phyloP scores from a whole-genome alignment of 2,113 vertebrate species.

The Lampris megalopsis region DNA sequence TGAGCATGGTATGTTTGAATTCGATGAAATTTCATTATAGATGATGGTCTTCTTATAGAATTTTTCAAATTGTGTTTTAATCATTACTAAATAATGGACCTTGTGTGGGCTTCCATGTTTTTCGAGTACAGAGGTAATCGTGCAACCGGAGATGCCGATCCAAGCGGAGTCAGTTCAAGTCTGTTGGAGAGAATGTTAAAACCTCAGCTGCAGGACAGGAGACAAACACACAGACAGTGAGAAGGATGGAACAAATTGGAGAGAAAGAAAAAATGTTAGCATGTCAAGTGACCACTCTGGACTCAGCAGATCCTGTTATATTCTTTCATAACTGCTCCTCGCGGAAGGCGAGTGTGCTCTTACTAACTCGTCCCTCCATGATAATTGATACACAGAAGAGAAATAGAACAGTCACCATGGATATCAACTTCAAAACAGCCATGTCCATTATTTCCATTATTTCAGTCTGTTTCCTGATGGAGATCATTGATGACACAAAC shows the following conservation, averaged over 20 bases:
- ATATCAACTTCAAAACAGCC: conserved; percentile 23
- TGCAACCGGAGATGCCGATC: no score
- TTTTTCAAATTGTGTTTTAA: not conserved
- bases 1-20: not conserved
- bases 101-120: not conserved
- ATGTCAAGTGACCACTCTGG: conserved; percentile 36
- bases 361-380: no score
- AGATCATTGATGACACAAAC: not conserved
- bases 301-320: conserved; percentile 38
- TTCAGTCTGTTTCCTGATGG: not conserved
- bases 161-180: conserved; percentile 23
- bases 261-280: conserved; percentile 26
- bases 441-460: not conserved
- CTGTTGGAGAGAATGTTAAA: conserved; percentile 19
- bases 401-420: conserved; percentile 10
- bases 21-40: not conserved
- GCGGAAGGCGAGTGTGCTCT: not conserved
- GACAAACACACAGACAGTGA: not conserved
- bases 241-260: conserved; percentile 6
- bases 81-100: not conserved
- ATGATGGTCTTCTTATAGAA: not conserved
- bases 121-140: not conserved
- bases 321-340: not conserved
- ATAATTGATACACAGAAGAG: not conserved
- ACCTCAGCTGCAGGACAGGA: conserved; percentile 3